Conservation (phyloP, 2,113 vertebrate species). For the Oncorhynchus mykiss region DNA sequence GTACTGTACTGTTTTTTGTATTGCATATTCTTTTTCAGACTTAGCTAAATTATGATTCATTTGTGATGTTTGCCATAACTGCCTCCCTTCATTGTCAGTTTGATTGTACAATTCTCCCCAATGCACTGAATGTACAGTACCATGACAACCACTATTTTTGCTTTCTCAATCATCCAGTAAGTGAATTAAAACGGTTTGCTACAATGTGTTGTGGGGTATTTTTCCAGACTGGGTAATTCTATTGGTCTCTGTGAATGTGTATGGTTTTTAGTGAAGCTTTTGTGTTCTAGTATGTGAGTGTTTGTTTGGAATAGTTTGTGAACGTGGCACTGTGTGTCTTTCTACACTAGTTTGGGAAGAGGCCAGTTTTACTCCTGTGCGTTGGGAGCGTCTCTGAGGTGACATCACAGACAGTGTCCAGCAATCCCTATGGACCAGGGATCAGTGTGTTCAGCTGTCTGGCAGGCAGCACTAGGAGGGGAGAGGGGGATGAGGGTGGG, state of each 20-base stretch:
- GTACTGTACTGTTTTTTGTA: background rate
- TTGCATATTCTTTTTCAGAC: background rate
- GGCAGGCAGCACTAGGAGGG: background rate
- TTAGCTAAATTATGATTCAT: background rate
- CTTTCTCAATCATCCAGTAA: no score
- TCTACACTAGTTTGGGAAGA: background rate
- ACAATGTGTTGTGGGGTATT: no score
- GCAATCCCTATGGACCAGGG: constrained; percentile 22
- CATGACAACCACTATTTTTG: background rate
- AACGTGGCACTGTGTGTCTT: background rate
- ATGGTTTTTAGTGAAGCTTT: no score
- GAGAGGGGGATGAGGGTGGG: background rate
- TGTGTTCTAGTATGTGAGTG: background rate
- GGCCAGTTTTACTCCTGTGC: constrained; percentile 1
- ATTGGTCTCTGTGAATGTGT: no score
- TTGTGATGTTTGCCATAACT: background rate
- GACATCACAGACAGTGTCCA: constrained; percentile 1
- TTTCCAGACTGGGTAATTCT: no score
- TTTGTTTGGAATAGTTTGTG: background rate
- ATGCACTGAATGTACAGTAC: background rate
- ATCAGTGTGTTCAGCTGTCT: background rate
- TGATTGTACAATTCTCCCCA: background rate
- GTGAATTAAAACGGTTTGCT: no score
- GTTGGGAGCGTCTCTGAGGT: constrained; percentile 7
- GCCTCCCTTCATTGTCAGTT: background rate